Evolutionary conservation across 1,140 invertebrate genomes (phyloP).

Genomic region (Ips nitidus): DNA sequence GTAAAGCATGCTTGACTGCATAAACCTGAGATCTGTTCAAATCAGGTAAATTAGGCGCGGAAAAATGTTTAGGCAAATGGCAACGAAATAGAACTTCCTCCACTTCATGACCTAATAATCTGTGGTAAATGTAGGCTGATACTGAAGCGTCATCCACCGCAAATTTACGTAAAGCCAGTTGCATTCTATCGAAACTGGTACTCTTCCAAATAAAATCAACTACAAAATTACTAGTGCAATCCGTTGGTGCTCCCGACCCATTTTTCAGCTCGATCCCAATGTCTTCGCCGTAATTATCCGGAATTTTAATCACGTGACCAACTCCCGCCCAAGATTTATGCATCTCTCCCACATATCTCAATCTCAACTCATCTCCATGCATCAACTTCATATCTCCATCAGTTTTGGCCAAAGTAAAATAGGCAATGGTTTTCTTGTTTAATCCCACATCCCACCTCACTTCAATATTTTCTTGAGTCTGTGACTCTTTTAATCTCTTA

Average conservation of each 20-base stretch:
- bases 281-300: slow-evolving; percentile 98
- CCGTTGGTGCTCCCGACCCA: slow-evolving; percentile 84
- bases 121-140: slow-evolving; percentile 96
- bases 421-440: slow-evolving; percentile 97
- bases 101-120: slow-evolving; percentile 93
- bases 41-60: slow-evolving; percentile 95
- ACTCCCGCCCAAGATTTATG: slow-evolving; percentile 94
- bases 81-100: slow-evolving; percentile 92
- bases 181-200: slow-evolving; percentile 98
- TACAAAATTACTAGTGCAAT: slow-evolving; percentile 93
- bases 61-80: slow-evolving; percentile 93
- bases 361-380: slow-evolving; percentile 96
- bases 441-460: slow-evolving; percentile 98
- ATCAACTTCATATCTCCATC: slow-evolving; percentile 99
- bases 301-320: slow-evolving; percentile 97
- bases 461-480: slow-evolving; percentile 98
- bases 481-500: slow-evolving; percentile 95
- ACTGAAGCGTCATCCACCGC: slow-evolving; percentile 96
- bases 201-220: slow-evolving; percentile 99
- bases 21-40: slow-evolving; percentile 97
- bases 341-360: slow-evolving; percentile 90
- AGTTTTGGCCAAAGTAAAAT: slow-evolving; percentile 96
- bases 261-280: slow-evolving; percentile 96
- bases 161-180: slow-evolving; percentile 90
- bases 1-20: slow-evolving; percentile 98